Evolutionary conservation across 2,797 vertebrate genomes (phyloP).

Genomic region (Apogon hyalosoma): DNA sequence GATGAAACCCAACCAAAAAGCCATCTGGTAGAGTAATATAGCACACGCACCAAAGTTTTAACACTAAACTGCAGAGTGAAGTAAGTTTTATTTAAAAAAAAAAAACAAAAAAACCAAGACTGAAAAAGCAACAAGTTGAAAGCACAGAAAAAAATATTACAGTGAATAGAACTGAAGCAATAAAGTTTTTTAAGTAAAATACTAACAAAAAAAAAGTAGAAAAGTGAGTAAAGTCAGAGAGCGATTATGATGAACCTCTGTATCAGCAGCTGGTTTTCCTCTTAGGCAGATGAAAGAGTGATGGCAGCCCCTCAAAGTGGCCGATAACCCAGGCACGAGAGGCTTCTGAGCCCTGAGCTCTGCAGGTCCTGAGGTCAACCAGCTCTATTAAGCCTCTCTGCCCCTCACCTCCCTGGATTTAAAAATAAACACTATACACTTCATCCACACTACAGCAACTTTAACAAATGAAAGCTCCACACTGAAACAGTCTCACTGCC

Average conservation of each 20-base stretch:
- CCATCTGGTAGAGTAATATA: not conserved
- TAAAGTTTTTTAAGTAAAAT: not conserved
- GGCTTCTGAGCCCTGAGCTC: conserved; percentile 35
- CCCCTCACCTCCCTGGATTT: conserved; percentile 43
- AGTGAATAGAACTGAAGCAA: not conserved
- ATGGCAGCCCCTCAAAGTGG: conserved; percentile 61
- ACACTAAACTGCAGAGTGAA: not conserved
- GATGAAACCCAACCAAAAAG: conserved; percentile 10
- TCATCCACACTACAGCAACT: conserved; percentile 25
- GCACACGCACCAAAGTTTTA: not conserved
- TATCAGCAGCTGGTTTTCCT: conserved; percentile 41
- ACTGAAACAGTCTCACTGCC: not conserved
- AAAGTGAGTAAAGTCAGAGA: not conserved
- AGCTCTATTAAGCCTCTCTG: conserved; percentile 36
- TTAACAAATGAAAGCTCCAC: not conserved
- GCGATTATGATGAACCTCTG: conserved; percentile 44
- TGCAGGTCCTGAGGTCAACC: conserved; percentile 45
- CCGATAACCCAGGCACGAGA: conserved; percentile 75
- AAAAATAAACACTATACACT: conserved; percentile 47
- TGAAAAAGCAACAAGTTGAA: too few relatives aligned
- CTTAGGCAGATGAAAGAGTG: conserved; percentile 51
- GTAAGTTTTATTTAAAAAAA: not conserved
- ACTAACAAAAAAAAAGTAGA: not conserved
- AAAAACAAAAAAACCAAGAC: too few relatives aligned
- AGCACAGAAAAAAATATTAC: too few relatives aligned